Evolutionary conservation across 2,797 vertebrate genomes (phyloP).

Genomic region (Enoplosus armatus): DNA sequence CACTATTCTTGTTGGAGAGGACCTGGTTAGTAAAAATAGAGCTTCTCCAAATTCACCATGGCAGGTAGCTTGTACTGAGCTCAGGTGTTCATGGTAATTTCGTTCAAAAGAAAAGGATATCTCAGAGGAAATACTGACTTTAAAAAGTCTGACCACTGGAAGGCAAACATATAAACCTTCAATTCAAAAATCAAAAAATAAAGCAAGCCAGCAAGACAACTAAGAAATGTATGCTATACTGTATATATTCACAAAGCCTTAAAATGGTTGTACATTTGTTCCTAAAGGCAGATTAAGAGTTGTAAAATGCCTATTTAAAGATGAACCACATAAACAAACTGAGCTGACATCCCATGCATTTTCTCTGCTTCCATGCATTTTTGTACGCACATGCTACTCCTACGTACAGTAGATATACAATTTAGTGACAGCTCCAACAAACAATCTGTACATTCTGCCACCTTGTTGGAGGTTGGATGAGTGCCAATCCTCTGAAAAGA

Average conservation of each 20-base stretch:
- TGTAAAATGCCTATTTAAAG: neutral
- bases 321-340: slow-evolving; percentile 6
- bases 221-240: neutral
- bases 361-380: neutral
- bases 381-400: neutral
- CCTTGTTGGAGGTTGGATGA: slow-evolving; percentile 34
- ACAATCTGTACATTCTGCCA: slow-evolving; percentile 43
- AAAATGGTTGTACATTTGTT: slow-evolving; percentile 1
- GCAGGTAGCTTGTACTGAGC: neutral
- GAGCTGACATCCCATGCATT: slow-evolving; percentile 1
- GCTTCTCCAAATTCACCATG: slow-evolving; percentile 12
- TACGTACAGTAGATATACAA: slow-evolving; percentile 24
- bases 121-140: neutral
- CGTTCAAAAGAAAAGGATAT: slow-evolving; percentile 2
- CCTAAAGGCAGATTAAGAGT: neutral
- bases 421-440: slow-evolving; percentile 29
- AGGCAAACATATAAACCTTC: neutral
- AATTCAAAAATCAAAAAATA: neutral
- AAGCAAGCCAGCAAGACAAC: neutral
- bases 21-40: slow-evolving; percentile 9
- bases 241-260: neutral
- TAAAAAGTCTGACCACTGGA: neutral
- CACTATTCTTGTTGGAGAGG: neutral
- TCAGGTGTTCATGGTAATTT: neutral
- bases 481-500: slow-evolving; percentile 39